Evolutionary conservation across 2,797 vertebrate species (phyloP), one percentile per base, ranked within the genome.

Genomic region (Semaprochilodus insignis): DNA sequence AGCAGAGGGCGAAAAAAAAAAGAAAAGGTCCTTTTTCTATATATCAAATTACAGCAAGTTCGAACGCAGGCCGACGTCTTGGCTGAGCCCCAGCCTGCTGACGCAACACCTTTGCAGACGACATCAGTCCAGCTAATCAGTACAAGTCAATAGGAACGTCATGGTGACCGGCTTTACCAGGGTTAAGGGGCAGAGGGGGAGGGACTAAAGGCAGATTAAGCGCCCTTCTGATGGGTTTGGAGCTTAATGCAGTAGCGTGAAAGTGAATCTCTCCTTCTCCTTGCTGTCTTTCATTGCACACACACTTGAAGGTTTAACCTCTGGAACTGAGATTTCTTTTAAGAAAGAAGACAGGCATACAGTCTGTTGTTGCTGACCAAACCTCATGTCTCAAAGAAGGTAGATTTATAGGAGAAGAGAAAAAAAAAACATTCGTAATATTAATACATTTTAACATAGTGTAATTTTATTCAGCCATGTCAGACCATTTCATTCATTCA

Each of bases 1-100:
- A 90, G 87, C 88, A 85, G 88, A 88, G 77, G 87, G 90, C 87
- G 74, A 65, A 90, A 88, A 85, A n/a, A n/a, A n/a, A n/a, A n/a
- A n/a, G n/a, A n/a, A n/a, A 77, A 81, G 55, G 34, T 31, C 83
- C 81, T 85, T 87, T 92, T 92, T 87, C 87, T 89, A 63, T 70
- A 48, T 60, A 66, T 62, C 69, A 63, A 78, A 67, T 73, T 54
- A 62, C 48, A 59, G 36, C 23, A 25, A 40, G 76, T 65, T 74
- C 21, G 55, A 81, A 54, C 67, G 19, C 11, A 48, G 34, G 74
- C 51, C 23, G 16, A 44, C 57, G 14, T 51, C 3, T 55, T 31
- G 34, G 40, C 16, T 10, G 36, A 70, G 19, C n/a, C 60, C 21
- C 23, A 36, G 55, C 5, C 55, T 62, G 51, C 23, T 72, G n/a